A percentile compares a stretch with the other conserved stretches of the same genome.
phyloP scores from a whole-genome alignment of 2,888 invertebrate genomes.

The Drosophila borborema region DNA sequence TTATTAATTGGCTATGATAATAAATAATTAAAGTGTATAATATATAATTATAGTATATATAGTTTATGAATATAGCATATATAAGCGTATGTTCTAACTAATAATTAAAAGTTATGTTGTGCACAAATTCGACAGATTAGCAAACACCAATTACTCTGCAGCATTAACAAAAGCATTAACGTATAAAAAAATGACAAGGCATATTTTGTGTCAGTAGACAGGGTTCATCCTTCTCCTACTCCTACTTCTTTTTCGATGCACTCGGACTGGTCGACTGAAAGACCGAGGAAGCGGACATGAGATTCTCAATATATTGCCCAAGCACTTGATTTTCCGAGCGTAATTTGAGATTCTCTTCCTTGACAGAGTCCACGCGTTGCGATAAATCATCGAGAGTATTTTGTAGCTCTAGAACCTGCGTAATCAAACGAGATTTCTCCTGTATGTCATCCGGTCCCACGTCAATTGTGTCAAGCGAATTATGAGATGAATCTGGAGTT shows the following conservation, averaged over 20 bases:
- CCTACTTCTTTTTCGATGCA: conserved; percentile 94
- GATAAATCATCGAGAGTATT: conserved; percentile 99
- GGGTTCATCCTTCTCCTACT: conserved; percentile 84
- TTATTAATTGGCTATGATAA: conserved; percentile 72
- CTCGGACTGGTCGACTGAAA: conserved; percentile 97
- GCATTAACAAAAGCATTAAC: conserved; percentile 51
- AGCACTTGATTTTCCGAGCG: conserved; percentile 99
- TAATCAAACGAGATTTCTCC: conserved; percentile 98
- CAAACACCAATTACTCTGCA: conserved; percentile 60
- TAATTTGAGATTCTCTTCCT: conserved; percentile 98
- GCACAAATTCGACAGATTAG: conserved; percentile 73
- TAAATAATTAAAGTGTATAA: conserved; percentile 55
- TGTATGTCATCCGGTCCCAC: conserved; percentile 96
- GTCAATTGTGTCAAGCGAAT: conserved; percentile 89
- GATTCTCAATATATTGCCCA: conserved; percentile 99
- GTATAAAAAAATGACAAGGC: conserved; percentile 62
- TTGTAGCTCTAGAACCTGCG: conserved; percentile 98
- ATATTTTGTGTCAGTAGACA: conserved; percentile 34
- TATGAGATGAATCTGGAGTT: conserved; percentile 89
- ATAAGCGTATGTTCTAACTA: conserved; percentile 63
- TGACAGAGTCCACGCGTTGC: conserved; percentile 98
- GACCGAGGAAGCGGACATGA: conserved; percentile 99
- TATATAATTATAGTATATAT: conserved; percentile 35
- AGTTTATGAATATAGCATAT: conserved; percentile 35
- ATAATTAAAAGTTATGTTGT: conserved; percentile 45